Conservation (phyloP, 1,140 invertebrate species). For the Drosophila tsacasi region DNA sequence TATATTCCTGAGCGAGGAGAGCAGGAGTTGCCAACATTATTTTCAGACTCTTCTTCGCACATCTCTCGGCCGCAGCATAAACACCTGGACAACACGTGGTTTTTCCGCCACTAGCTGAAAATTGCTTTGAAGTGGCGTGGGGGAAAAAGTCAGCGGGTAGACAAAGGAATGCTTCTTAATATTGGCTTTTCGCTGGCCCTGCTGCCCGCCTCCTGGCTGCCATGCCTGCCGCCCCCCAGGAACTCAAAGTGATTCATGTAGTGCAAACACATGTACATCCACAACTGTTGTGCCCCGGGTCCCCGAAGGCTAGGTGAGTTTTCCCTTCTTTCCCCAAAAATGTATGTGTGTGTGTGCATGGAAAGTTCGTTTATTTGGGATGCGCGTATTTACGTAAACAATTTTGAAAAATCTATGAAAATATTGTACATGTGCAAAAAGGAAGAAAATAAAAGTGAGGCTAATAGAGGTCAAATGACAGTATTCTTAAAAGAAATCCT, state of each 20-base stretch:
- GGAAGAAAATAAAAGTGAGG: neutral
- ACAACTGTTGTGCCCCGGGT: conserved; percentile 19
- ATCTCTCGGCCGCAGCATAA: conserved; percentile 63
- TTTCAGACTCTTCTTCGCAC: conserved; percentile 36
- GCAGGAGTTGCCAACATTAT: conserved; percentile 9
- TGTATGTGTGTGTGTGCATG: conserved; percentile 11
- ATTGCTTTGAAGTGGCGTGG: conserved; percentile 68
- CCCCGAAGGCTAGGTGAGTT: conserved; percentile 26
- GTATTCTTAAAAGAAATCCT: neutral
- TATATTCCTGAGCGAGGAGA: conserved; percentile 1
- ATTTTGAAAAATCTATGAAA: conserved; percentile 61
- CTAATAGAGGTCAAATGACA: conserved; percentile 10
- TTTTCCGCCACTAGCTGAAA: conserved; percentile 49
- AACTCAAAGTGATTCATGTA: conserved; percentile 60
- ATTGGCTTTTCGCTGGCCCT: conserved; percentile 24
- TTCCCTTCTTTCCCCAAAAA: conserved; percentile 16
- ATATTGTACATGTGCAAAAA: conserved; percentile 43
- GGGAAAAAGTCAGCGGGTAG: conserved; percentile 9
- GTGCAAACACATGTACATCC: conserved; percentile 33
- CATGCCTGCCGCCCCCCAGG: conserved; percentile 1
- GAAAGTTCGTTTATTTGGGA: conserved; percentile 53
- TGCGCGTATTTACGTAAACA: conserved; percentile 75
- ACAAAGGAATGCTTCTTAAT: conserved; percentile 40
- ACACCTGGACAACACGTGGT: conserved; percentile 80
- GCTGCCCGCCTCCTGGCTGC: conserved; percentile 6